A percentile compares a stretch with the other conserved stretches of the same genome.
phyloP scores from a whole-genome alignment of 2,888 invertebrate species.

The Luffia ferchaultella region DNA sequence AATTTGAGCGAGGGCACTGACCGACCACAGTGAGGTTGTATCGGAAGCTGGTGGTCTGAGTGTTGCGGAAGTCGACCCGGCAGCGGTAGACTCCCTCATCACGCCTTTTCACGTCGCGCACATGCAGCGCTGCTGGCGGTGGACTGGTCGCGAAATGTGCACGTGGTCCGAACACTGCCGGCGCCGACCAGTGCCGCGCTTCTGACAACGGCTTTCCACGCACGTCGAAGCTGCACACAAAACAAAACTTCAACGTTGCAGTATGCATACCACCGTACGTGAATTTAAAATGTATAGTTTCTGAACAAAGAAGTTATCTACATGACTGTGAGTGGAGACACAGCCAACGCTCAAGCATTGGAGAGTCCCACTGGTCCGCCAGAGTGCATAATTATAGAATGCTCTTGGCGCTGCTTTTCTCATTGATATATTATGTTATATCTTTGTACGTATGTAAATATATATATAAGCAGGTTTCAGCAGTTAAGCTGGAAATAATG shows the following conservation, averaged over 20 bases:
- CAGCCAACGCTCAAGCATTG: too few species aligned
- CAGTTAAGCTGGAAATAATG: too few species aligned
- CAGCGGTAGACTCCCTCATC: slow-evolving; percentile 92
- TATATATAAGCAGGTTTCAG: too few species aligned
- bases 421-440: too few species aligned
- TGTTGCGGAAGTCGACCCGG: slow-evolving; percentile 88
- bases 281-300: too few species aligned
- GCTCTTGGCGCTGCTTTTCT: too few species aligned
- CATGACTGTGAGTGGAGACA: too few species aligned
- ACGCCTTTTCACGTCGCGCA: slow-evolving; percentile 80
- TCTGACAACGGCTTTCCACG: slow-evolving; percentile 82
- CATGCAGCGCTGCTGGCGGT: slow-evolving; percentile 80
- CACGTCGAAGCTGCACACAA: slow-evolving; percentile 78
- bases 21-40: slow-evolving; percentile 92
- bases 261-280: too few species aligned
- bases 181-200: slow-evolving; percentile 85
- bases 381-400: too few species aligned
- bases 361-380: too few species aligned
- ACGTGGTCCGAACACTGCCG: slow-evolving; percentile 85
- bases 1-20: slow-evolving; percentile 57
- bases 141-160: slow-evolving; percentile 84
- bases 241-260: neutral
- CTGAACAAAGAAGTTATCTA: too few species aligned
- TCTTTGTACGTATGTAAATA: too few species aligned
- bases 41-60: slow-evolving; percentile 87